A percentile compares a stretch with the other conserved stretches of the same genome.
Evolutionary conservation across 1,140 invertebrate species (phyloP).

Genomic region (Conopomorpha cramerella): DNA sequence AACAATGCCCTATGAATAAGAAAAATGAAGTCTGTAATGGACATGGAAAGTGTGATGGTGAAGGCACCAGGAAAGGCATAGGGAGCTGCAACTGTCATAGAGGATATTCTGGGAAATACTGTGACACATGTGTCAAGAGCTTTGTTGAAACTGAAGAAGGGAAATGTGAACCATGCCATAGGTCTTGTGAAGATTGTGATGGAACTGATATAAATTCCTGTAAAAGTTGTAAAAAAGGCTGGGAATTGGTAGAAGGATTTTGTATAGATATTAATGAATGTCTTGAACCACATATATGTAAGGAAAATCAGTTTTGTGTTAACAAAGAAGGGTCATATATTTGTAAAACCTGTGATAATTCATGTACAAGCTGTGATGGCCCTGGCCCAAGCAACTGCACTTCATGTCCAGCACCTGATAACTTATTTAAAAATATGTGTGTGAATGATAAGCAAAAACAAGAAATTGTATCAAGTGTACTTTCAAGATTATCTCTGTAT

Average conservation of each 20-base stretch:
- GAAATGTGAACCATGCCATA: conserved; percentile 82
- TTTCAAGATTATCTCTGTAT: conserved; percentile 20
- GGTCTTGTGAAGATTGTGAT: conserved; percentile 81
- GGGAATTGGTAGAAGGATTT: conserved; percentile 73
- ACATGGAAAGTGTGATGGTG: conserved; percentile 93
- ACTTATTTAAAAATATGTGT: conserved; percentile 29
- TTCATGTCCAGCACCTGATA: conserved; percentile 18
- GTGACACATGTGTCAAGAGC: conserved; percentile 77
- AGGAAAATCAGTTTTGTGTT: conserved; percentile 83
- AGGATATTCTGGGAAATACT: conserved; percentile 81
- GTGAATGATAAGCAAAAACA: conserved; percentile 18
- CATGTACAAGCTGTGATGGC: conserved; percentile 83
- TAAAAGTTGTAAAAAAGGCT: conserved; percentile 81
- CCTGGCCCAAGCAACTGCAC: conserved; percentile 70
- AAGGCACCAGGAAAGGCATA: conserved; percentile 90
- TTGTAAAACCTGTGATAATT: conserved; percentile 80
- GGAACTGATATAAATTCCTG: conserved; percentile 80
- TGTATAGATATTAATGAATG: conserved; percentile 96
- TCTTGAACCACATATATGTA: conserved; percentile 66
- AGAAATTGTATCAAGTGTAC: conserved; percentile 13
- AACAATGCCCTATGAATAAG: conserved; percentile 76
- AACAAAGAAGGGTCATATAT: conserved; percentile 88
- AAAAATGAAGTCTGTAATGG: conserved; percentile 76
- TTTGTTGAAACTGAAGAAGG: conserved; percentile 76
- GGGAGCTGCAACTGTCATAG: conserved; percentile 87